Conservation (phyloP, 2,113 vertebrate species). For the Scytalopus superciliaris region DNA sequence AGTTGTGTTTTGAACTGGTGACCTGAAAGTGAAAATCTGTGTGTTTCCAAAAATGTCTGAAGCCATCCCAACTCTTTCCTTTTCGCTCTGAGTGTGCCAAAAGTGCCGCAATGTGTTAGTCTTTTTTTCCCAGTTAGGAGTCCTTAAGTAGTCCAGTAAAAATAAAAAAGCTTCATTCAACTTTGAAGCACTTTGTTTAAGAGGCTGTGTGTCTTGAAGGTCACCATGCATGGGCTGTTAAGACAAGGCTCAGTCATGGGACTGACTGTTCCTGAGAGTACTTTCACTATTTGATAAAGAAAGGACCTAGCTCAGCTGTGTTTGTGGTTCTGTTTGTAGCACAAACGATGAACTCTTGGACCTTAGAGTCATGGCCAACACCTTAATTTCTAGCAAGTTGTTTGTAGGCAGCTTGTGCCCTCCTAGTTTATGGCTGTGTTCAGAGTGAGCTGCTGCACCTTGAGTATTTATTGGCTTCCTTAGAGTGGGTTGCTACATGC, state of each 20-base stretch:
- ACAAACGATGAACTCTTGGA: background rate
- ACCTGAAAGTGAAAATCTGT: background rate
- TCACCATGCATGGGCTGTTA: constrained; percentile 52
- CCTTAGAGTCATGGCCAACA: background rate
- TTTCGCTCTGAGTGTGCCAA: background rate
- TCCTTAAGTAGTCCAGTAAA: background rate
- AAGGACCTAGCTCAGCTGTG: background rate
- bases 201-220: constrained; percentile 19
- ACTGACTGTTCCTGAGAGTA: constrained; percentile 29
- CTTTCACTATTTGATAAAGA: constrained; percentile 52
- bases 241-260: constrained; percentile 53
- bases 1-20: background rate
- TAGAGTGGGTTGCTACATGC: background rate
- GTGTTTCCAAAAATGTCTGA: background rate
- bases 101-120: background rate
- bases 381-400: background rate
- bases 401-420: background rate
- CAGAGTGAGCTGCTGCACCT: background rate
- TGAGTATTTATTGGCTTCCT: background rate
- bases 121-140: background rate
- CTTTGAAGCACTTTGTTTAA: constrained; percentile 34
- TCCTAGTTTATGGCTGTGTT: background rate
- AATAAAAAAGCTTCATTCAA: constrained; percentile 36
- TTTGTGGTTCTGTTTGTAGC: background rate
- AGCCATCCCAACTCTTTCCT: background rate